A percentile compares a stretch with the other conserved stretches of the same genome.
Conservation (phyloP, 23 tunicate species). For the Styela clava region DNA sequence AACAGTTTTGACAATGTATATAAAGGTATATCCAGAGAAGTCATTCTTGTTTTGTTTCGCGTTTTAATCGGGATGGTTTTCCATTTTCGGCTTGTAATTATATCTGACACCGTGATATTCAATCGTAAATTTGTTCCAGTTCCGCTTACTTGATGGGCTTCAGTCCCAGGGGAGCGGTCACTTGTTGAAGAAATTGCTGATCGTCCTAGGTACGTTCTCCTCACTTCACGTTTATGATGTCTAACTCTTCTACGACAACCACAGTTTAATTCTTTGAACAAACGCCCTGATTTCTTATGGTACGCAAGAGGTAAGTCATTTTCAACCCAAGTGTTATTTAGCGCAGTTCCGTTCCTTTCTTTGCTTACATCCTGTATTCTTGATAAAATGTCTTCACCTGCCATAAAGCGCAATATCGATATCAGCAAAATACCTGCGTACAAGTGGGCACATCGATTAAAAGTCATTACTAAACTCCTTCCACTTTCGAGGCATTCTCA, state of each 20-base stretch:
- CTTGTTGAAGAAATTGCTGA: neutral
- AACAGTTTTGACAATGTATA: neutral
- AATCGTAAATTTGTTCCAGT: neutral
- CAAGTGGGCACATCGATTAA: neutral
- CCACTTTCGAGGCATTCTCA: neutral
- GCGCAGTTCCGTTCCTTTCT: neutral
- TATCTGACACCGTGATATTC: neutral
- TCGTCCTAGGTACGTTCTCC: too few species aligned
- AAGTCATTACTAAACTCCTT: neutral
- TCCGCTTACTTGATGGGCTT: neutral
- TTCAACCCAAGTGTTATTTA: neutral
- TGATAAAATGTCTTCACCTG: neutral
- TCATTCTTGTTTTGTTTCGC: neutral
- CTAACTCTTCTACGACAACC: too few species aligned
- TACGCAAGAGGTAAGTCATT: too few species aligned
- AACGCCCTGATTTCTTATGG: too few species aligned
- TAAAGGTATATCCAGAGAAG: neutral
- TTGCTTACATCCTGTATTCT: neutral
- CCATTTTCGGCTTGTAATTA: neutral
- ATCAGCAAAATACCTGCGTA: neutral
- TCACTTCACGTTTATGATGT: too few species aligned
- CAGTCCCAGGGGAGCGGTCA: neutral
- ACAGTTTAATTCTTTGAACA: too few species aligned
- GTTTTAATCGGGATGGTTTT: neutral
- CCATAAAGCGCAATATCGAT: neutral